Percentiles rank a stretch among this genome's conserved stretches.
Conservation (phyloP, 35 echinoderm and acorn worm species). For the Heliocidaris tuberculata region DNA sequence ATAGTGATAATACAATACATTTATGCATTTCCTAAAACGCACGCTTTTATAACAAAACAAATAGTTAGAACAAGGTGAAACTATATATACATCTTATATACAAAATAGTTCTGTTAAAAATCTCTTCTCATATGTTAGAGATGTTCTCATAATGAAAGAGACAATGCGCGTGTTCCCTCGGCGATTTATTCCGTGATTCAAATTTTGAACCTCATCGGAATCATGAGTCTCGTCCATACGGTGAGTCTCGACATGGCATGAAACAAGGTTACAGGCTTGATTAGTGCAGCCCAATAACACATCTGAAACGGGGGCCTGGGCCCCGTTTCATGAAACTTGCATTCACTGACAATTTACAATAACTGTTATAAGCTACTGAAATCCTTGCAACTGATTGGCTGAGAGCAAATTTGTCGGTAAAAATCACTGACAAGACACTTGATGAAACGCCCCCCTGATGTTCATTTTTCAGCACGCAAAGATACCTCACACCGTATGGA, state of each 20-base stretch:
- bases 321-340: no score
- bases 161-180: not conserved
- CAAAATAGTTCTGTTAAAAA: slow-evolving; percentile 19
- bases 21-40: not conserved
- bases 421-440: no score
- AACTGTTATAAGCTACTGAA: no score
- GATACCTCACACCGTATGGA: no score
- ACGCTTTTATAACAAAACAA: not conserved
- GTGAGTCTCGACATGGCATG: not conserved
- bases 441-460: no score
- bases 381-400: no score
- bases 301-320: no score
- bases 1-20: not conserved
- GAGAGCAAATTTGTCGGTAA: no score
- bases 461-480: no score
- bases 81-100: slow-evolving; percentile 19
- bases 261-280: not conserved
- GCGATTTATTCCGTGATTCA: not conserved
- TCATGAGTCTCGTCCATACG: not conserved
- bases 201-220: not conserved
- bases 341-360: no score
- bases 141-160: not conserved
- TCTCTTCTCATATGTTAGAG: not conserved
- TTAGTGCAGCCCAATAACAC: no score
- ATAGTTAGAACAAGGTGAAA: not conserved